Base-by-base conservation (phyloP, 2,888 invertebrate genomes). In the Pedicia rivosa region DNA sequence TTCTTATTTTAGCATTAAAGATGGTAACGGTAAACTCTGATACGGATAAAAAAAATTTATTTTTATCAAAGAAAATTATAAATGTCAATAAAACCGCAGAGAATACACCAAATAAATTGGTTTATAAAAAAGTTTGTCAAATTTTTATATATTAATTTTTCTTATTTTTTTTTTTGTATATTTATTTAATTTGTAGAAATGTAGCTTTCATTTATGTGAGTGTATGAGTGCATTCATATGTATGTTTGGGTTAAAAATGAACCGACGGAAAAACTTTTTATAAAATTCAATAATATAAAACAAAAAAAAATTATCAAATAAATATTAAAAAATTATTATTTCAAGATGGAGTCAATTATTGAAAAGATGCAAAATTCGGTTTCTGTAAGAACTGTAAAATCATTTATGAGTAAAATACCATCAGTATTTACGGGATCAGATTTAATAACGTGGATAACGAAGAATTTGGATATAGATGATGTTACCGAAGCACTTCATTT, bases 321-420 rank as follows among this genome's bases (percentile, higher is more conserved):
- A 19, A 28, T 36, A 20, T n/a, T 12, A 22, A 16, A 13, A 32
- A 30, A 39, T 35, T 33, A 13, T 31, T 14, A n/a, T 40, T 69
- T 68, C 5, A 62, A 95, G 94, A 95, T 95, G 91, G 95, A 95
- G 56, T 69, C 76, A n/a, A 82, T 95, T 29, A 77, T 97, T 20
- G 91, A 92, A 54, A 79, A 78, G 60, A 97, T 97, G 95, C 90
- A 94, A 61, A 74, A 74, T 0, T 97, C 98, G 1, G 92, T 98
- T 2, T 90, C 94, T 2, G 95, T 98, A 13, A 74, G 82, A 47
- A 98, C 97, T 1, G 97, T 98, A 25, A 98, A 98, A 68, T 94
- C 88, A 51, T 97, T 98, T 62, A 90, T 97, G 84, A 86, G 92
- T 36, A 97, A 97, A 66, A 94, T 97, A 53, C 98, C 98, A 25